Conservation (phyloP, 2,888 invertebrate species). For the Microdon myrmicae region DNA sequence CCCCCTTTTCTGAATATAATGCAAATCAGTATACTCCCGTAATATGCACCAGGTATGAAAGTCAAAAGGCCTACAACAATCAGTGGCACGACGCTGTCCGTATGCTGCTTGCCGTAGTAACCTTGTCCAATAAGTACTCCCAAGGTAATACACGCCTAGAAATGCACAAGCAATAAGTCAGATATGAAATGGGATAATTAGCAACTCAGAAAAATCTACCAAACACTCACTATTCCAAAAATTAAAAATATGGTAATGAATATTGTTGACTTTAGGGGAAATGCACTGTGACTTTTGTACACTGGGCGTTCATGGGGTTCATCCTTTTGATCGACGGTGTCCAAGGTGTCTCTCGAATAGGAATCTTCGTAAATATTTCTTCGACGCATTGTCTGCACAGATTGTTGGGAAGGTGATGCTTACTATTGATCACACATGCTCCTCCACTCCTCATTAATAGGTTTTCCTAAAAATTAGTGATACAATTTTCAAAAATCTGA, state of each 20-base stretch:
- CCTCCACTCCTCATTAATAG: too few relatives aligned
- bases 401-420: too few relatives aligned
- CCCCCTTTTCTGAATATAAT: slow-evolving; percentile 68
- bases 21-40: slow-evolving; percentile 86
- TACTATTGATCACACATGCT: too few relatives aligned
- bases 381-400: too few relatives aligned
- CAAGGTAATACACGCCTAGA: slow-evolving; percentile 73
- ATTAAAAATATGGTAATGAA: slow-evolving; percentile 81
- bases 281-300: too few relatives aligned
- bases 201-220: not conserved
- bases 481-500: too few relatives aligned
- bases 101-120: slow-evolving; percentile 83
- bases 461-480: too few relatives aligned
- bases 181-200: not conserved
- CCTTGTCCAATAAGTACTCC: slow-evolving; percentile 84
- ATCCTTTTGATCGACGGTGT: too few relatives aligned
- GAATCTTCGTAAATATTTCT: too few relatives aligned
- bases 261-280: slow-evolving; percentile 87
- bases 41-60: slow-evolving; percentile 93
- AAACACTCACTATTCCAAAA: slow-evolving; percentile 72
- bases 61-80: slow-evolving; percentile 86
- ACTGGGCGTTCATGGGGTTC: too few relatives aligned
- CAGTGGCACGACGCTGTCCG: slow-evolving; percentile 89
- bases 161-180: slow-evolving; percentile 5
- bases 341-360: too few relatives aligned